Evolutionary conservation across 2,113 vertebrate genomes (phyloP).

Genomic region (Cyprinodon tularosa): DNA sequence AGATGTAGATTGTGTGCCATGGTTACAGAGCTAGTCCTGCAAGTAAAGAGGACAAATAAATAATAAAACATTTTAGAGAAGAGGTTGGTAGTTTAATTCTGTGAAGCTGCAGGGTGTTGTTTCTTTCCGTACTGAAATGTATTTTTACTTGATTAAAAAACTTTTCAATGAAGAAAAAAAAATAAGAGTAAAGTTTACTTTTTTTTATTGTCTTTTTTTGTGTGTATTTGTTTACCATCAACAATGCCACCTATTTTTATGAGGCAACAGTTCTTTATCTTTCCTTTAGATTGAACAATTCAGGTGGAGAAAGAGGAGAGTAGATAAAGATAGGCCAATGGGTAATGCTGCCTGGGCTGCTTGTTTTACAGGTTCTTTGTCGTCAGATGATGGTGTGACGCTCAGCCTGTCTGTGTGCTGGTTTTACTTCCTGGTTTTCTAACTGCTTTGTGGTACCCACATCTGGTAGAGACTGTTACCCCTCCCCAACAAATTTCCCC

Average conservation of each 20-base stretch:
- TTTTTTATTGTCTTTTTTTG: too few relatives aligned
- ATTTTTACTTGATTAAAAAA: too few relatives aligned
- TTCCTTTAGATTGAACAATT: background rate
- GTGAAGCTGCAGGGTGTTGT: too few relatives aligned
- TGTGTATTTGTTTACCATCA: too few relatives aligned
- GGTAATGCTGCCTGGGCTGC: background rate
- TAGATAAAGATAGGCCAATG: background rate
- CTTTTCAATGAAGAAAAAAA: background rate
- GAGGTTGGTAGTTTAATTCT: too few relatives aligned
- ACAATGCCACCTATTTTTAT: background rate
- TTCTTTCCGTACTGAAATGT: too few relatives aligned
- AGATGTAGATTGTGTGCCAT: too few relatives aligned
- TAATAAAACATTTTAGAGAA: too few relatives aligned
- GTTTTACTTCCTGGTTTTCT: slow-evolving; percentile 65
- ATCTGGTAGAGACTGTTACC: slow-evolving; percentile 11
- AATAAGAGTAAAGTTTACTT: too few relatives aligned
- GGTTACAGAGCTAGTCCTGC: too few relatives aligned
- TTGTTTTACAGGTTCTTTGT: slow-evolving; percentile 7
- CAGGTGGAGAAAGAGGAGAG: background rate
- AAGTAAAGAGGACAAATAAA: too few relatives aligned
- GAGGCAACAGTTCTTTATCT: background rate
- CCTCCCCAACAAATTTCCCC: background rate
- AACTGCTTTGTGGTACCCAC: slow-evolving; percentile 34
- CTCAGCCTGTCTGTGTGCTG: background rate
- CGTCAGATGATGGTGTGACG: background rate